Evolutionary conservation across 2,113 vertebrate species (phyloP).

Genomic region (Neodon shergylaensis): DNA sequence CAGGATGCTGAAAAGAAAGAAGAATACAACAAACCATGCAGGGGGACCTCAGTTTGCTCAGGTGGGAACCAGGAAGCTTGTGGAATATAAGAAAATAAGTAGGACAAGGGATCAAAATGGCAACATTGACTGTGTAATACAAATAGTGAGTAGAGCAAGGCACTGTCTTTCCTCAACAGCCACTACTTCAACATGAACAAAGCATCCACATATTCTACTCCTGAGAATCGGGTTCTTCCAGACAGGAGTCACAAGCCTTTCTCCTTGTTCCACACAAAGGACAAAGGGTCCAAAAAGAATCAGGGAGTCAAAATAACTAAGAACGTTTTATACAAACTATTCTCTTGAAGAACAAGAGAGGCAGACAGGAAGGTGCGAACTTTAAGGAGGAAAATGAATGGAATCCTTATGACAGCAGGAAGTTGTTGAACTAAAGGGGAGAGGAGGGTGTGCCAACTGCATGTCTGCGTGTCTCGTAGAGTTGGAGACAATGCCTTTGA

Average conservation of each 20-base stretch:
- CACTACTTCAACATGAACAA: not conserved
- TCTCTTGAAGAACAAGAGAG: not conserved
- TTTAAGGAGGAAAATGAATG: not conserved
- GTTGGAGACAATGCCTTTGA: no score
- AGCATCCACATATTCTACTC: not conserved
- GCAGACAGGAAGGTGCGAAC: not conserved
- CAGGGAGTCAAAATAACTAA: not conserved
- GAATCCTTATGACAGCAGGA: not conserved
- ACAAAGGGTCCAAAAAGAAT: not conserved
- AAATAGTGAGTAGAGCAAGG: not conserved
- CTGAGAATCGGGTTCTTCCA: not conserved
- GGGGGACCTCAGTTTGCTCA: not conserved
- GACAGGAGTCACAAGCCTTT: not conserved
- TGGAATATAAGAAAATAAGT: not conserved
- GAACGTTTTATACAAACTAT: not conserved
- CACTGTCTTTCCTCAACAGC: rapidly evolving
- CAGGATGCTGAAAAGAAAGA: conserved; percentile 14
- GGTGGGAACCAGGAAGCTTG: not conserved
- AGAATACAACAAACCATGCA: not conserved
- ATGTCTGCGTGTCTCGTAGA: not conserved
- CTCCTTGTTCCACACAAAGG: not conserved
- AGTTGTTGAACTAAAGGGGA: not conserved
- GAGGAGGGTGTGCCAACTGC: not conserved
- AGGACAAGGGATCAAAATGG: not conserved
- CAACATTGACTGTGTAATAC: not conserved